These are phyloP conservation scores for Aegotheles bennettii DNA, from an alignment of 2,113 vertebrate genomes.

Conservation along the genomic window DNA sequence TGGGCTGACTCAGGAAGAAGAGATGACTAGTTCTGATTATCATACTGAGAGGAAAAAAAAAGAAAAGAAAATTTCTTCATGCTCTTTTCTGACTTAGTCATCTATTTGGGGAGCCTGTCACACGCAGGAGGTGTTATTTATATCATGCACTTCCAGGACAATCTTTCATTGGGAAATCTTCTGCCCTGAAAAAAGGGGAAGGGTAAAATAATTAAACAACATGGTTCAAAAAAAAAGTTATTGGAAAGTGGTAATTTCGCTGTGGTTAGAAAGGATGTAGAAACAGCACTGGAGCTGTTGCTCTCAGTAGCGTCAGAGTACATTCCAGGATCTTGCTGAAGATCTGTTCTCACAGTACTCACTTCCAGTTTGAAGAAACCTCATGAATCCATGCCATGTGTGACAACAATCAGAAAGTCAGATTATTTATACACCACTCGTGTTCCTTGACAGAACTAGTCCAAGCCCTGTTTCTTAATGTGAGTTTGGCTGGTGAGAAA, in stretches of 20 bases:
- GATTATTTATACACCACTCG: not conserved
- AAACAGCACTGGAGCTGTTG: not conserved
- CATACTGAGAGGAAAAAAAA: too few relatives aligned
- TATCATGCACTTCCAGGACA: not conserved
- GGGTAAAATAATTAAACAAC: not conserved
- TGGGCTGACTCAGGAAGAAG: not conserved
- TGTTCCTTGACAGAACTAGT: not conserved
- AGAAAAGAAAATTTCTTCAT: not conserved
- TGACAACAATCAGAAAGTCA: not conserved
- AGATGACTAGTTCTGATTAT: not conserved
- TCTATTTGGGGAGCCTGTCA: not conserved
- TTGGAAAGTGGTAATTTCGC: not conserved
- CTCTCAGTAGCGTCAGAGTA: not conserved
- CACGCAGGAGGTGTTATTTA: not conserved
- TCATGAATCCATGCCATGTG: not conserved
- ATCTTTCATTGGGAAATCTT: not conserved
- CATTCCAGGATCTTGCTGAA: not conserved
- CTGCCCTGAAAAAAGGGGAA: not conserved
- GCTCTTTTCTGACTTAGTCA: not conserved
- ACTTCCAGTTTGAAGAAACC: not conserved
- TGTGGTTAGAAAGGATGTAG: not conserved
- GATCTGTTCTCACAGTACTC: not conserved
- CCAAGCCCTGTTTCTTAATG: not conserved
- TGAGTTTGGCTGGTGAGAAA: not conserved
- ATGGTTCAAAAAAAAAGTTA: not conserved